Evolutionary conservation across 1,140 invertebrate species (phyloP).

Genomic region (Brachionus asplanchnoidis): DNA sequence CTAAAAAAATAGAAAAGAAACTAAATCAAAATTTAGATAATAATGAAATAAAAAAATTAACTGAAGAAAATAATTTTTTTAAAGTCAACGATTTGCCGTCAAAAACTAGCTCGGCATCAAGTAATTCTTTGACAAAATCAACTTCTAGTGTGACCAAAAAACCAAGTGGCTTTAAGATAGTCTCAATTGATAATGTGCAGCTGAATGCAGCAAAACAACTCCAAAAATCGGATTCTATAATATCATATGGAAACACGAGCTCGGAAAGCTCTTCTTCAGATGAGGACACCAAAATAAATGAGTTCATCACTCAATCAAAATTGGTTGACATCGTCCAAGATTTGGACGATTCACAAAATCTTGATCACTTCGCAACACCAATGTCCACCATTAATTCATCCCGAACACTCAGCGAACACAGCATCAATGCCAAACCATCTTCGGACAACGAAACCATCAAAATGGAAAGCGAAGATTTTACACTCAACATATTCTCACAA

Average conservation of each 20-base stretch:
- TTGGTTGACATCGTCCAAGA: not conserved
- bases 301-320: not conserved
- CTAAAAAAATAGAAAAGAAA: not conserved
- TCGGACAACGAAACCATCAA: constrained; percentile 1
- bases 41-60: not conserved
- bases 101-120: not conserved
- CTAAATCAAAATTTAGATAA: not conserved
- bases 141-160: not conserved
- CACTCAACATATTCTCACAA: not conserved
- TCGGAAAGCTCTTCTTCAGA: not conserved
- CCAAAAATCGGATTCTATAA: not conserved
- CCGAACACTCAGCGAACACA: not conserved
- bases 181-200: not conserved
- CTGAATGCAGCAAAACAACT: not conserved
- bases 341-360: not conserved
- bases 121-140: not conserved
- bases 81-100: not conserved
- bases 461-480: not conserved
- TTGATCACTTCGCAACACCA: not conserved
- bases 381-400: not conserved
- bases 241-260: not conserved
- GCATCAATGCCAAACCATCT: not conserved
- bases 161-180: not conserved
- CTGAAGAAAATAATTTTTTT: not conserved
- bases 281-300: not conserved